Percentiles rank a stretch among this genome's conserved stretches.
Evolutionary conservation across 2,113 vertebrate genomes (phyloP).

Genomic region (Chaenogobius annularis): DNA sequence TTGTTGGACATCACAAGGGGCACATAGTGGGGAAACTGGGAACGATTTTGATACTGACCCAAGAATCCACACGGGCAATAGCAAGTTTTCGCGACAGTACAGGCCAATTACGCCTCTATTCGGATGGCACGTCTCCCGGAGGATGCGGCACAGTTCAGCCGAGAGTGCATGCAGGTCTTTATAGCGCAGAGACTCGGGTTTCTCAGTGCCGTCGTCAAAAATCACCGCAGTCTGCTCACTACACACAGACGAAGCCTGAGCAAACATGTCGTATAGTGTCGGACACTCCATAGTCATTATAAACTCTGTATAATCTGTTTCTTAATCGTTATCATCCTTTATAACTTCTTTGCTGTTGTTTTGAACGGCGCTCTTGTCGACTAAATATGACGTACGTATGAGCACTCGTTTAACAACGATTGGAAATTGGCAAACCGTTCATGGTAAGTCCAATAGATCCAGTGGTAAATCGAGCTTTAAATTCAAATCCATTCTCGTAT

Average conservation of each 20-base stretch:
- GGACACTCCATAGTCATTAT: slow-evolving; percentile 40
- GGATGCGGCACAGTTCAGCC: slow-evolving; percentile 69
- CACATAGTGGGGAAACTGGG: no score
- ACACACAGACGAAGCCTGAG: slow-evolving; percentile 67
- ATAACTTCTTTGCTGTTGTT: neutral
- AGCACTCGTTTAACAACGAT: neutral
- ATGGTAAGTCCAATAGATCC: neutral
- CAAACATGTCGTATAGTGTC: slow-evolving; percentile 81
- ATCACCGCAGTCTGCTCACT: slow-evolving; percentile 75
- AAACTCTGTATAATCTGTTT: neutral
- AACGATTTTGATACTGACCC: slow-evolving; percentile 79
- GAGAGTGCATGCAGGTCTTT: slow-evolving; percentile 59
- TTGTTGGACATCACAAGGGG: no score
- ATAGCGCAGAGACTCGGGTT: slow-evolving; percentile 70
- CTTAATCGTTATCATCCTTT: neutral
- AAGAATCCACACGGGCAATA: slow-evolving; percentile 88
- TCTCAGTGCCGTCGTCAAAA: slow-evolving; percentile 69
- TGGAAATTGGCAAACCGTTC: neutral
- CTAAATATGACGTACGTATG: slow-evolving; percentile 30
- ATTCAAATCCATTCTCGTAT: neutral
- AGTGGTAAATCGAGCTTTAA: neutral
- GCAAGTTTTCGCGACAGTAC: slow-evolving; percentile 82
- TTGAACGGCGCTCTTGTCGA: slow-evolving; percentile 20
- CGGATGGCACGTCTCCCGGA: slow-evolving; percentile 62
- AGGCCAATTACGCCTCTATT: slow-evolving; percentile 78